These are phyloP conservation scores for Idaea biselata DNA, from an alignment of 2,888 invertebrate genomes.

Conservation along the genomic window DNA sequence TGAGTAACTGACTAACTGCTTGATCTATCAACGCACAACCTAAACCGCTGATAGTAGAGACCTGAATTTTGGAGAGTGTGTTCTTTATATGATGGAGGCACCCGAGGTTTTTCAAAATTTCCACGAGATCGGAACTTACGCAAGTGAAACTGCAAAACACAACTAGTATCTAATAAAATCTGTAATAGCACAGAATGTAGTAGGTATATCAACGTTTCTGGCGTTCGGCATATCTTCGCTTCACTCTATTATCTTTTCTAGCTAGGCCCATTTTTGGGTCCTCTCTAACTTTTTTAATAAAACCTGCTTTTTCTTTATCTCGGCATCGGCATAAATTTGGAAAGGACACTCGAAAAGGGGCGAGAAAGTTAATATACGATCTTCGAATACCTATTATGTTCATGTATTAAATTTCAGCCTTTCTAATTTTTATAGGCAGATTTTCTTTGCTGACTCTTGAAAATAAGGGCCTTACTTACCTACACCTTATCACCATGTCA, in stretches of 20 bases:
- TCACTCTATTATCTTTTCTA: neutral
- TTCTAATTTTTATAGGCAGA: slow-evolving; percentile 2
- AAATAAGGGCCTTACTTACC: neutral
- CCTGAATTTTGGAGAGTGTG: no score
- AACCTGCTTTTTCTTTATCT: slow-evolving; percentile 49
- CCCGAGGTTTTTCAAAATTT: no score
- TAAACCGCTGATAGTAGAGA: no score
- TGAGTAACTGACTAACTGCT: no score
- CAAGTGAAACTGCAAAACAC: no score
- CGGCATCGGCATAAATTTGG: slow-evolving; percentile 58
- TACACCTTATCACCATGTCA: neutral
- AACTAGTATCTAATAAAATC: no score
- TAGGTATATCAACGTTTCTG: no score
- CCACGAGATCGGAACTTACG: no score
- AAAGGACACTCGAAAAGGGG: slow-evolving; percentile 55
- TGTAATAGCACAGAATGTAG: no score
- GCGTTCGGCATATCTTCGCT: neutral
- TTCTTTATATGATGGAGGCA: no score
- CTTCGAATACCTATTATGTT: slow-evolving; percentile 18
- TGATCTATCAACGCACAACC: no score
- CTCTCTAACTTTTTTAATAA: slow-evolving; percentile 70
- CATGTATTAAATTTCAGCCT: neutral
- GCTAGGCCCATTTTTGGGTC: neutral
- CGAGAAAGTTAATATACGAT: slow-evolving; percentile 55
- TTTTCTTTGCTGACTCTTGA: neutral